Base-by-base conservation (phyloP, 2,797 vertebrate species). In the Oryzias sinensis region DNA sequence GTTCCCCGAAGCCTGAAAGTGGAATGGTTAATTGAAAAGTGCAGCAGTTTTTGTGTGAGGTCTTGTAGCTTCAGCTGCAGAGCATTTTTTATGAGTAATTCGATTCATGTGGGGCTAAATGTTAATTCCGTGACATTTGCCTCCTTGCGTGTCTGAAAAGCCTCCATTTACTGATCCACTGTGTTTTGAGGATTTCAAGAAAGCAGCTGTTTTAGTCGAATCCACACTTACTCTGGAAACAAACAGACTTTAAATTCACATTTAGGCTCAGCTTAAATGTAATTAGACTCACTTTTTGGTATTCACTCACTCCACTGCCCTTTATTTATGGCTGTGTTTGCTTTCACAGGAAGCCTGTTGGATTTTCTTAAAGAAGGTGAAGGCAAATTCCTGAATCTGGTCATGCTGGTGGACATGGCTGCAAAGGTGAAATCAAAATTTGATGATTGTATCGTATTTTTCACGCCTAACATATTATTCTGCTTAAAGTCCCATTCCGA, bases 341-440 rank as follows among this genome's bases (percentile, higher is more conserved):
- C 59, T 59, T 70, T 73, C 54, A 45, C 56, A 98, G 96, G 96
- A 72, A 98, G 96, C 83, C 90, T 97, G 71, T 84, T 97, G 43
- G 96, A 97, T 84, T 97, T 97, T 84, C 91, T 98, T 70, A 98
- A 97, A 88, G 96, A 98, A 80, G 96, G 95, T 46, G 96, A 98
- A 53, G 96, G 96, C 14, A 97, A 96, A 68, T 95, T 93, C 86
- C 89, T 97, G 79, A 97, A 97, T 73, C 94, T 98, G 49, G 94
- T 95, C 37, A 88, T 96, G 43, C 83, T 98, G 72, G 96, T 98
- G 13, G 96, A 98, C 83, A 98, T 98, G 96, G 96, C 96, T 81
- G 95, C 96, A 74, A 95, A 98, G 95, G 96, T 98, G 90, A 74
- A 50, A 22, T 22, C 20, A 22, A 22, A 22, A 2, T 22, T 22